Conservation (phyloP, 1,140 invertebrate genomes). For the Lordiphosa clarofinis region DNA sequence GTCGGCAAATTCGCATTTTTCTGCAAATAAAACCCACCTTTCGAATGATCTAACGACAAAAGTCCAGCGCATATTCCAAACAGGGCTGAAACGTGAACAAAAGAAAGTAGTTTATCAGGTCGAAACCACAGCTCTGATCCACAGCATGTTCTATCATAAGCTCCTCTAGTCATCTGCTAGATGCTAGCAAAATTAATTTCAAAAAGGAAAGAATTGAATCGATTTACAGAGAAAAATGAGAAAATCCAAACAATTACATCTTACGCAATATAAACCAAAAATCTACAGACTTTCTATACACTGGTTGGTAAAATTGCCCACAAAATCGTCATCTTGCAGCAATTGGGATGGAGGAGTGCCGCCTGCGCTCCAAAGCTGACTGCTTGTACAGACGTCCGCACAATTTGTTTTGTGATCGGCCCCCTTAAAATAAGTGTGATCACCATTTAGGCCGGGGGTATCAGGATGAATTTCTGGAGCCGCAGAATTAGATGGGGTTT, state of each 20-base stretch:
- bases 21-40: conserved; percentile 39
- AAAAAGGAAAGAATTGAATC: conserved; percentile 55
- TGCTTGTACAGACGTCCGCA: no score
- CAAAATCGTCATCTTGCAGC: conserved; percentile 28
- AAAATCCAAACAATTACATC: conserved; percentile 5
- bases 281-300: conserved; percentile 40
- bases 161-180: conserved; percentile 22
- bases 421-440: conserved; percentile 44
- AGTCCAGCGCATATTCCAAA: conserved; percentile 36
- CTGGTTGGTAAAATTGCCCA: conserved; percentile 9
- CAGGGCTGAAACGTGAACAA: conserved; percentile 35
- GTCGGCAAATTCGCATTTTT: conserved; percentile 25
- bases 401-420: conserved; percentile 8
- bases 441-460: conserved; percentile 12
- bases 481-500: conserved; percentile 5
- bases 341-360: conserved; percentile 11
- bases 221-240: conserved; percentile 45
- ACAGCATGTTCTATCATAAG: conserved; percentile 47
- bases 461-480: conserved; percentile 2
- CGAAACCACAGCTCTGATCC: conserved; percentile 20
- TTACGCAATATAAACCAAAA: conserved; percentile 19
- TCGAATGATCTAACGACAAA: conserved; percentile 15
- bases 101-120: conserved; percentile 29
- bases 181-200: conserved; percentile 1
- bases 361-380: conserved; percentile 72